phyloP scores from a whole-genome alignment of 2,797 vertebrate genomes.

The Orientallactaga sibirica region DNA sequence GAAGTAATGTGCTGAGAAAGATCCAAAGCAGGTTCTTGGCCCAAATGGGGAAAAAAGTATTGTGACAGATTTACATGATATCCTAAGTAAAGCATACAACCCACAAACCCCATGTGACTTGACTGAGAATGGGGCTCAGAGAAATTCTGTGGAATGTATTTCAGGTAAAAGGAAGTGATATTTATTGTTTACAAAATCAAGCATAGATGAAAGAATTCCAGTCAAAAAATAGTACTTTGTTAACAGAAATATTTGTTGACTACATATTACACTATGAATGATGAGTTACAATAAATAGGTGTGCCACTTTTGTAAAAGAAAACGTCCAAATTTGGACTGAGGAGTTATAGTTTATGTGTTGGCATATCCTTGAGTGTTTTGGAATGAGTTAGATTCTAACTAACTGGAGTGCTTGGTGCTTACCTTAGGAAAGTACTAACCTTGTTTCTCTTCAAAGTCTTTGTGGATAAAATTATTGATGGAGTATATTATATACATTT shows the following conservation, averaged over 20 bases:
- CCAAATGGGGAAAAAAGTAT: background rate
- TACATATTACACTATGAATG: background rate
- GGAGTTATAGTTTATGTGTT: background rate
- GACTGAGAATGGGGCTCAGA: background rate
- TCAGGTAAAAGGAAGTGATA: constrained; percentile 13
- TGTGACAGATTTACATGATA: background rate
- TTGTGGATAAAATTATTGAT: background rate
- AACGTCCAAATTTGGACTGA: background rate
- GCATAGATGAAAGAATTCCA: background rate
- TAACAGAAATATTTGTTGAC: background rate
- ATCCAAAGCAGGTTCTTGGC: background rate
- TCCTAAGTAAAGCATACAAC: too few relatives aligned
- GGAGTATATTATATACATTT: background rate
- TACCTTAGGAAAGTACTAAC: background rate
- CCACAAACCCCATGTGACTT: background rate
- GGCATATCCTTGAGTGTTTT: background rate
- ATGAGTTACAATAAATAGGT: background rate
- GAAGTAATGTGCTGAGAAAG: background rate
- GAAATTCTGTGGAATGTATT: background rate
- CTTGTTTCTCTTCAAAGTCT: background rate
- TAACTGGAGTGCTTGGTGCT: background rate
- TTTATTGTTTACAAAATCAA: background rate
- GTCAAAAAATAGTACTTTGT: background rate
- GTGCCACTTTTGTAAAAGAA: background rate
- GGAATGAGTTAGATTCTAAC: background rate